Percentiles rank a stretch among this genome's conserved stretches.
Conservation (phyloP, 2,797 vertebrate species). For the Peromyscus melanophrys region DNA sequence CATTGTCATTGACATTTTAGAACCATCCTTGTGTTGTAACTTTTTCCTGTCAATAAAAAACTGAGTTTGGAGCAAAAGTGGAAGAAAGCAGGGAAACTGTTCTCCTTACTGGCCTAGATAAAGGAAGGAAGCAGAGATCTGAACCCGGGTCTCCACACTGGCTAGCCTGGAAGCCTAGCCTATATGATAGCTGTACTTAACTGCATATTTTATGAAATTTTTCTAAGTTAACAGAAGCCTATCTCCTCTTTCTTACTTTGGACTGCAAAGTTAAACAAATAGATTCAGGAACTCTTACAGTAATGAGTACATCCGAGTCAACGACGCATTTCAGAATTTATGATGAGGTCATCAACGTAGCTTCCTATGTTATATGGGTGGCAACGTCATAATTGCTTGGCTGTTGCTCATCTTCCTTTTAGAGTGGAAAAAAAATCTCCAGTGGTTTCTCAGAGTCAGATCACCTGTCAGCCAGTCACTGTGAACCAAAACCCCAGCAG, state of each 20-base stretch:
- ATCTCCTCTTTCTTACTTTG: constrained; percentile 3
- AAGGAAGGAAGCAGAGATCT: constrained; percentile 43
- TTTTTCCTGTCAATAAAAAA: constrained; percentile 38
- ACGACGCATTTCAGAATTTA: neutral
- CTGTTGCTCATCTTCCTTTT: constrained; percentile 11
- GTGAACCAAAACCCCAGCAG: constrained; percentile 26
- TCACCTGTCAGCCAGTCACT: neutral
- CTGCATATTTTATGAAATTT: neutral
- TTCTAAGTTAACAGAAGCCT: constrained; percentile 47
- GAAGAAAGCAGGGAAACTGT: constrained; percentile 35
- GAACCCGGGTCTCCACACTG: constrained; percentile 11
- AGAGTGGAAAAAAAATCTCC: neutral
- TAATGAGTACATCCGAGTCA: neutral
- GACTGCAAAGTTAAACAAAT: neutral
- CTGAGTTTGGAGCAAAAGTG: neutral
- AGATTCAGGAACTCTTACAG: neutral
- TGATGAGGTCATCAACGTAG: neutral
- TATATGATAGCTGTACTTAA: constrained; percentile 32
- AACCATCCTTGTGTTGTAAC: neutral
- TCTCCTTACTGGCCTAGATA: constrained; percentile 63
- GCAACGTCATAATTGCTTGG: neutral
- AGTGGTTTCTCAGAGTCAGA: constrained; percentile 60
- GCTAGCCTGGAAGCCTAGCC: neutral
- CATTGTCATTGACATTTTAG: constrained; percentile 51
- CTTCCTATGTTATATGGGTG: neutral